Conservation (phyloP, 64 coral and sea anemone species). For the Stichodactyla mertensii region DNA sequence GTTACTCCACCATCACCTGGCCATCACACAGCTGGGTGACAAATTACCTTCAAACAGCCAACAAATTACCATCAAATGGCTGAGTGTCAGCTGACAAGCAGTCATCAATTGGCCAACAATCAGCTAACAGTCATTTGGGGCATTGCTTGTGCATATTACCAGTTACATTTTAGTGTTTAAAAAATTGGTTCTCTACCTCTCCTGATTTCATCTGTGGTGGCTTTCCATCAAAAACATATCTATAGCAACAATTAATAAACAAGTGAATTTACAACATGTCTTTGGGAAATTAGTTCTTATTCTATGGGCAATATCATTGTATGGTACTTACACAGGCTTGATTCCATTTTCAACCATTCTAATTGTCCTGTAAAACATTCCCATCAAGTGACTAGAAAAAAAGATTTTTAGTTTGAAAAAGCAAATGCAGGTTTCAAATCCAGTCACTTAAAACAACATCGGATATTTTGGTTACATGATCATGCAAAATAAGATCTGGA, state of each 20-base stretch:
- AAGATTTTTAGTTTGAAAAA: background rate
- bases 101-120: too few species aligned
- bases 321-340: conserved; percentile 90
- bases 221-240: conserved; percentile 99
- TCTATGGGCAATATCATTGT: background rate
- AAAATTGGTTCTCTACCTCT: conserved; percentile 54
- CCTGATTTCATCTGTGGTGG: conserved; percentile 95
- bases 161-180: background rate
- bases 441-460: too few species aligned
- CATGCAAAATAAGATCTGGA: too few species aligned
- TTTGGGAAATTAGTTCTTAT: background rate
- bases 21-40: too few species aligned
- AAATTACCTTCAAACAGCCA: too few species aligned
- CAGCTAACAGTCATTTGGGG: too few species aligned
- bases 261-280: background rate
- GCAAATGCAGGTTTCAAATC: background rate
- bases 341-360: conserved; percentile 99
- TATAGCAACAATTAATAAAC: conserved; percentile 15
- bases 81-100: too few species aligned
- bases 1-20: too few species aligned
- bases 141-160: too few species aligned
- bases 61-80: too few species aligned
- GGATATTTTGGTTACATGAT: too few species aligned
- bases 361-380: conserved; percentile 96
- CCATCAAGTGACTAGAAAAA: conserved; percentile 85